Percentiles rank a stretch among this genome's conserved stretches.
Evolutionary conservation across 2,797 vertebrate genomes (phyloP).

Genomic region (Aphelocoma californica): DNA sequence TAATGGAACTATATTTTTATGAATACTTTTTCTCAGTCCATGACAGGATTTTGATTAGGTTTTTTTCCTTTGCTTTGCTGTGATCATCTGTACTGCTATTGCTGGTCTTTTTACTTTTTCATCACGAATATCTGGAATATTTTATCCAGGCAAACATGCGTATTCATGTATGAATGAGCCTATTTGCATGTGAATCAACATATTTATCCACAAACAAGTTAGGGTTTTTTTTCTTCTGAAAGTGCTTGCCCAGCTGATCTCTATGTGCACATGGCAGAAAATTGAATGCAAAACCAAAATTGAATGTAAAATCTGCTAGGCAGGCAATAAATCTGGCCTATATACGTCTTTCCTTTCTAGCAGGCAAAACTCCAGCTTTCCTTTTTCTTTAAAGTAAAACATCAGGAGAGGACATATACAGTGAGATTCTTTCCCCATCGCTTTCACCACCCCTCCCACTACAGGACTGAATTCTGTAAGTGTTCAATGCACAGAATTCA

Average conservation of each 20-base stretch:
- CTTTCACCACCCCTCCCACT: neutral
- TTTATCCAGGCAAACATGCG: neutral
- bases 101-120: neutral
- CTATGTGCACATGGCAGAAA: neutral
- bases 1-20: constrained; percentile 41
- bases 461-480: neutral
- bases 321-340: constrained; percentile 2
- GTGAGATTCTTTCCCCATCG: neutral
- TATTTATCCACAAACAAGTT: constrained; percentile 13
- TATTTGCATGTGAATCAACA: constrained; percentile 48
- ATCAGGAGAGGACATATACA: neutral
- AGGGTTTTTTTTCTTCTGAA: neutral
- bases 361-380: neutral
- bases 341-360: neutral
- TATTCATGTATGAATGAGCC: constrained; percentile 49
- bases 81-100: neutral
- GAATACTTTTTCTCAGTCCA: neutral
- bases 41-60: constrained; percentile 40
- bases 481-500: neutral
- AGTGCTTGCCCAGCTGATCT: constrained; percentile 17
- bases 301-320: neutral
- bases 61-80: neutral
- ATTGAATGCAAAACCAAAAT: constrained; percentile 23
- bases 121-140: neutral
- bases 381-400: constrained; percentile 10